These are phyloP conservation scores for Montipora foliosa DNA, from an alignment of 64 coral and sea anemone genomes.

Conservation along the genomic window DNA sequence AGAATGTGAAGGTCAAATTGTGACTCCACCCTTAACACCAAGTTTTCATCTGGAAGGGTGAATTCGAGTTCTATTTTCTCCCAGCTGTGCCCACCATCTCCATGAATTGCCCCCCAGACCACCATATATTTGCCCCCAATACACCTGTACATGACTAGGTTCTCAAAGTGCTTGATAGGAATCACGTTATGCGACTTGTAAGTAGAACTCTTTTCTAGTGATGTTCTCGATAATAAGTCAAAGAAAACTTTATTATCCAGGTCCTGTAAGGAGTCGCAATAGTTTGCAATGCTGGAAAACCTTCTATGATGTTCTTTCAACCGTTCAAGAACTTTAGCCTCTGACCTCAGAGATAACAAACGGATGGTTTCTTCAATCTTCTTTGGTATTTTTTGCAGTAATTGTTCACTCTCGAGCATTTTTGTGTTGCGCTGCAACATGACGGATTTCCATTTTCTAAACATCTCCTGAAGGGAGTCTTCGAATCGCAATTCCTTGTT, in stretches of 20 bases:
- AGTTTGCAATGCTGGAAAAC: background rate
- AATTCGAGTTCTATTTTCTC: slow-evolving; percentile 32
- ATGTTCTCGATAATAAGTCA: slow-evolving; percentile 46
- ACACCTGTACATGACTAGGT: slow-evolving; percentile 15
- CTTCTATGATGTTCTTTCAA: background rate
- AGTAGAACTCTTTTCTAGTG: slow-evolving; percentile 33
- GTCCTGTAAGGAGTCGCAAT: background rate
- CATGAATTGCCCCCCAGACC: slow-evolving; percentile 10
- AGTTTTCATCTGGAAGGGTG: slow-evolving; percentile 34
- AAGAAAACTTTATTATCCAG: slow-evolving; percentile 2
- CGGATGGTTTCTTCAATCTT: background rate
- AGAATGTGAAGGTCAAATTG: background rate
- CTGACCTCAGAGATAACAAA: slow-evolving; percentile 39
- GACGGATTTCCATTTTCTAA: background rate
- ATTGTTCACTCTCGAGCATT: no score
- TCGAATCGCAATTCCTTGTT: background rate
- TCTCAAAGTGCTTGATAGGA: slow-evolving; percentile 33
- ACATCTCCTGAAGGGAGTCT: background rate
- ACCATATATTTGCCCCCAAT: slow-evolving; percentile 10
- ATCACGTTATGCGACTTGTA: background rate
- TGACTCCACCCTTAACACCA: background rate
- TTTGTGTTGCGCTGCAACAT: no score
- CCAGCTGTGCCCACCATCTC: background rate
- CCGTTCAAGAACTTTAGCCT: slow-evolving; percentile 2
- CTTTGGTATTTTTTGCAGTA: background rate